Percentiles rank a stretch among this genome's conserved stretches.
These are phyloP conservation scores for Acronicta psi DNA, from an alignment of 2,888 invertebrate species.

Conservation along the genomic window DNA sequence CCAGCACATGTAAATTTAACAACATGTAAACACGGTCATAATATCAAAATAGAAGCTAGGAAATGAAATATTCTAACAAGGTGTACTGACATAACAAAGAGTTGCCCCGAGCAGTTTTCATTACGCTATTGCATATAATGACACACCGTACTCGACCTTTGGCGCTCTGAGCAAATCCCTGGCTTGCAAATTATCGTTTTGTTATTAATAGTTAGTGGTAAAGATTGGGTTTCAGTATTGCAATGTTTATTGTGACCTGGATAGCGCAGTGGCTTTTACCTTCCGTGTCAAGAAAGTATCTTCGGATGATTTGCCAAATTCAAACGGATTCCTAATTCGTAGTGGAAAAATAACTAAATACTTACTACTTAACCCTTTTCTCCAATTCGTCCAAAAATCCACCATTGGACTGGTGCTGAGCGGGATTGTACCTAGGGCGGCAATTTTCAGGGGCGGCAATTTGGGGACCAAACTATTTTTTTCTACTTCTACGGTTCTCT, in stretches of 20 bases:
- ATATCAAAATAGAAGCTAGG: conserved; percentile 56
- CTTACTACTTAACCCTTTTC: too few species aligned
- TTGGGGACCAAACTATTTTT: too few species aligned
- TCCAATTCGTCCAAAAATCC: too few species aligned
- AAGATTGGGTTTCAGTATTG: conserved; percentile 29
- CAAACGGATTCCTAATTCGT: too few species aligned
- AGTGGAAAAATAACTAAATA: too few species aligned
- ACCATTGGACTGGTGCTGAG: too few species aligned
- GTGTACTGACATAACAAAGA: conserved; percentile 64
- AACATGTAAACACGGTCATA: conserved; percentile 26
- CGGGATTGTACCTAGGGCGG: too few species aligned
- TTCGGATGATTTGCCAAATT: too few species aligned
- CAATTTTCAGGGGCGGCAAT: too few species aligned
- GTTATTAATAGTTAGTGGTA: conserved; percentile 52
- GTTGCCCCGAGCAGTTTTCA: conserved; percentile 62
- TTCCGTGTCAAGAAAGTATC: not conserved
- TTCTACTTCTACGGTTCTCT: too few species aligned
- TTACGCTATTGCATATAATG: conserved; percentile 60
- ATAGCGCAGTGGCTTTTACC: conserved; percentile 4
- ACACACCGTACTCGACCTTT: conserved; percentile 63
- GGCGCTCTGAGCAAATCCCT: conserved; percentile 51
- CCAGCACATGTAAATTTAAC: conserved; percentile 8
- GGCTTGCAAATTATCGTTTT: conserved; percentile 49
- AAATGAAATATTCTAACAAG: conserved; percentile 66
- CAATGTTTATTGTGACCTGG: conserved; percentile 37